Evolutionary conservation across 1,140 invertebrate genomes (phyloP).

Genomic region (Pogonognathellus flavescens): DNA sequence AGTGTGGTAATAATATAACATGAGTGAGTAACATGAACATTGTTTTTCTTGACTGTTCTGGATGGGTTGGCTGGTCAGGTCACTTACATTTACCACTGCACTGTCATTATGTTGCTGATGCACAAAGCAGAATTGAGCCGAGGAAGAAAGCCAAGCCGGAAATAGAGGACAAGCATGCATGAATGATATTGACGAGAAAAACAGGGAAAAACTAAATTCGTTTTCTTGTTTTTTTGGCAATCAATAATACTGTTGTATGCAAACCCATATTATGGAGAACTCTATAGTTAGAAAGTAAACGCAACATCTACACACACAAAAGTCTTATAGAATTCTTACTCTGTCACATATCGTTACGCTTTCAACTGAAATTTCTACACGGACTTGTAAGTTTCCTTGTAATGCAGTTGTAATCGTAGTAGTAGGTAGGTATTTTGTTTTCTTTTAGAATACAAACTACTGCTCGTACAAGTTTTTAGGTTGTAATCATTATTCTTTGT

Average conservation of each 20-base stretch:
- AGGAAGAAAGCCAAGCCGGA: slow-evolving; percentile 39
- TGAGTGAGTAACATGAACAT: slow-evolving; percentile 18
- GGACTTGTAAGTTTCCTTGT: too few species aligned
- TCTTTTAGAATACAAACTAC: too few species aligned
- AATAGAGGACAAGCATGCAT: slow-evolving; percentile 46
- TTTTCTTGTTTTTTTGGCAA: slow-evolving; percentile 47
- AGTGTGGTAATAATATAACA: not conserved
- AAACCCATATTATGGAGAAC: not conserved
- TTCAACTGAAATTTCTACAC: too few species aligned
- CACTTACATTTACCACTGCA: slow-evolving; percentile 19
- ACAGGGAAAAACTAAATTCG: slow-evolving; percentile 46
- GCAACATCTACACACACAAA: too few species aligned
- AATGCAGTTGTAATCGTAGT: too few species aligned
- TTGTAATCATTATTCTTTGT: too few species aligned
- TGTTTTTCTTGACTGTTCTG: not conserved
- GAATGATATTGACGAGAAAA: slow-evolving; percentile 44
- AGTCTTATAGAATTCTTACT: too few species aligned
- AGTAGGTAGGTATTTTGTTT: too few species aligned
- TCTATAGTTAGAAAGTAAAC: too few species aligned
- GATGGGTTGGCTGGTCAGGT: not conserved
- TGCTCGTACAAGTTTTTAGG: too few species aligned
- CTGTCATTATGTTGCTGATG: slow-evolving; percentile 36
- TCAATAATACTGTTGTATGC: slow-evolving; percentile 29
- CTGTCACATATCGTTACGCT: too few species aligned
- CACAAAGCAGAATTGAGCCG: slow-evolving; percentile 35